Evolutionary conservation across 2,113 vertebrate genomes (phyloP).

Genomic region (Gulo gulo): DNA sequence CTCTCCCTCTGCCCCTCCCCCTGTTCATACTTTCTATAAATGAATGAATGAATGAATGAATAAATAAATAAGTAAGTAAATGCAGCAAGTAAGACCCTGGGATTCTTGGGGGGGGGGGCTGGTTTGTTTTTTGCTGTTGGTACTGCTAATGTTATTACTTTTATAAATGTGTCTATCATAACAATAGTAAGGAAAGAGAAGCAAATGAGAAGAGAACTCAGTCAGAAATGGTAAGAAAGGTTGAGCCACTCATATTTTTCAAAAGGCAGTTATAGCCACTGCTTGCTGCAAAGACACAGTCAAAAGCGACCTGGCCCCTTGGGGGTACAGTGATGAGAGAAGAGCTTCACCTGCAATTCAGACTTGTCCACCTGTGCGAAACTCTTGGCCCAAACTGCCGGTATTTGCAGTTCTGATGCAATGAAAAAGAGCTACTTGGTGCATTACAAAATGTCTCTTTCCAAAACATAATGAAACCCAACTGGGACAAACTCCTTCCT

Average conservation of each 20-base stretch:
- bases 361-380: accelerated
- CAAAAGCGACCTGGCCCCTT: background rate
- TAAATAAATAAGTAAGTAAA: background rate
- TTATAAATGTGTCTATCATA: background rate
- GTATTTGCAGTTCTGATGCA: background rate
- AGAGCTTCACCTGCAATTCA: background rate
- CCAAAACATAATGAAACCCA: background rate
- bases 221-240: background rate
- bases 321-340: background rate
- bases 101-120: background rate
- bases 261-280: background rate
- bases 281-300: background rate
- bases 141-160: background rate
- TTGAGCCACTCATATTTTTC: background rate
- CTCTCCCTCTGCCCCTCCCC: background rate
- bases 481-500: background rate
- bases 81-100: background rate
- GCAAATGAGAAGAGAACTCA: background rate
- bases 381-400: background rate
- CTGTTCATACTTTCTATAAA: background rate
- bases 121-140: background rate
- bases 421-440: background rate
- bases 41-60: background rate
- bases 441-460: background rate
- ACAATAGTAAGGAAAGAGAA: background rate